Percentiles rank a stretch among this genome's conserved stretches.
phyloP scores from a whole-genome alignment of 1,140 invertebrate genomes.

The Streblospio benedicti region DNA sequence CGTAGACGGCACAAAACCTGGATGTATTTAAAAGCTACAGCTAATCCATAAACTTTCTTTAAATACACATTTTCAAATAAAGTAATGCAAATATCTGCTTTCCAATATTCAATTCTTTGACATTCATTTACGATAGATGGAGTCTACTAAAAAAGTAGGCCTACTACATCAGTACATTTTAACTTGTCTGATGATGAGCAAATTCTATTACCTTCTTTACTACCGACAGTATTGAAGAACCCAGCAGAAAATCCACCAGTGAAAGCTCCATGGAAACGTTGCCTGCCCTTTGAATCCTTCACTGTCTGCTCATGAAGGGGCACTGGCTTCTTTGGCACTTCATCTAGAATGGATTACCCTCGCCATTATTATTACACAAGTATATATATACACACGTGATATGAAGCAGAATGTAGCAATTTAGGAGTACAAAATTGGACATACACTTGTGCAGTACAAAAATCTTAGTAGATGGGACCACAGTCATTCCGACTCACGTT shows the following conservation, averaged over 20 bases:
- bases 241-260: constrained; percentile 98
- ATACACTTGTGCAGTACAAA: background rate
- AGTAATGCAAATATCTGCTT: too few relatives aligned
- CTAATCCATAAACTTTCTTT: too few relatives aligned
- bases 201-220: constrained; percentile 71
- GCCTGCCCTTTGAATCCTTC: constrained; percentile 76
- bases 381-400: constrained; percentile 11
- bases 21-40: too few relatives aligned
- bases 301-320: constrained; percentile 82
- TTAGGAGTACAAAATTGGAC: background rate
- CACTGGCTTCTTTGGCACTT: constrained; percentile 67
- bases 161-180: too few relatives aligned
- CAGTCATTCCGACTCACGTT: too few relatives aligned
- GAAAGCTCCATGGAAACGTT: constrained; percentile 96
- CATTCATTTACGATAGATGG: too few relatives aligned
- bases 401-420: constrained; percentile 11
- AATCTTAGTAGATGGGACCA: too few relatives aligned
- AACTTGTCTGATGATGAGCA: too few relatives aligned
- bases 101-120: too few relatives aligned
- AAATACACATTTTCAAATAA: too few relatives aligned
- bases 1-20: constrained; percentile 75
- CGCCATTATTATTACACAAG: background rate
- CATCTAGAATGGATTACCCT: constrained; percentile 56
- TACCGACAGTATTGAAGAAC: constrained; percentile 92
- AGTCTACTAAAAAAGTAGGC: too few relatives aligned